Percentiles rank a stretch among this genome's conserved stretches.
Conservation (phyloP, 1,140 invertebrate genomes). For the Paralvinella palmiformis region DNA sequence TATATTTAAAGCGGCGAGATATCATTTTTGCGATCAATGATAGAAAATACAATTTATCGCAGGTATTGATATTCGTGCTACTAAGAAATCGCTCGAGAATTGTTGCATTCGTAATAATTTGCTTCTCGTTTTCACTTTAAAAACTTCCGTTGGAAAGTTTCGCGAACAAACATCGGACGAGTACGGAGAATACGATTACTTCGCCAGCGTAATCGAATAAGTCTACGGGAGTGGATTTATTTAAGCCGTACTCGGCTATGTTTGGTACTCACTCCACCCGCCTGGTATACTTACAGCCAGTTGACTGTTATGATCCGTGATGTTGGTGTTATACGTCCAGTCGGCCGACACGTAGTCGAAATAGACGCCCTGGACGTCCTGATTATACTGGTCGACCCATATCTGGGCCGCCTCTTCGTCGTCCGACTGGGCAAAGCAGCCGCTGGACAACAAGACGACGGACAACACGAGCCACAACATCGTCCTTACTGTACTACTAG, state of each 20-base stretch:
- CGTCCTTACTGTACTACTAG: too few relatives aligned
- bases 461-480: too few relatives aligned
- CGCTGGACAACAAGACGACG: too few relatives aligned
- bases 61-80: too few relatives aligned
- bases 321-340: slow-evolving; percentile 18
- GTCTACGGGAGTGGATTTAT: too few relatives aligned
- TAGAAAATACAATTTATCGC: too few relatives aligned
- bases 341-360: slow-evolving; percentile 6
- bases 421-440: too few relatives aligned
- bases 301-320: slow-evolving; percentile 15
- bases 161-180: not conserved
- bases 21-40: too few relatives aligned
- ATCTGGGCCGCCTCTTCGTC: slow-evolving; percentile 13
- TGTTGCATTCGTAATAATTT: too few relatives aligned
- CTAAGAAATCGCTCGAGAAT: too few relatives aligned
- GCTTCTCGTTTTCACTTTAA: not conserved
- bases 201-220: not conserved
- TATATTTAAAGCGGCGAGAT: too few relatives aligned
- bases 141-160: not conserved
- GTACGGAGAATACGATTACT: not conserved
- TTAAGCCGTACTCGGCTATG: too few relatives aligned
- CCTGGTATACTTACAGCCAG: slow-evolving; percentile 5
- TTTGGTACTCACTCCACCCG: not conserved
- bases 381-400: slow-evolving; percentile 14
- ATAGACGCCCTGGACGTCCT: not conserved